phyloP scores from a whole-genome alignment of 2,113 vertebrate genomes.

The Heteronetta atricapilla region DNA sequence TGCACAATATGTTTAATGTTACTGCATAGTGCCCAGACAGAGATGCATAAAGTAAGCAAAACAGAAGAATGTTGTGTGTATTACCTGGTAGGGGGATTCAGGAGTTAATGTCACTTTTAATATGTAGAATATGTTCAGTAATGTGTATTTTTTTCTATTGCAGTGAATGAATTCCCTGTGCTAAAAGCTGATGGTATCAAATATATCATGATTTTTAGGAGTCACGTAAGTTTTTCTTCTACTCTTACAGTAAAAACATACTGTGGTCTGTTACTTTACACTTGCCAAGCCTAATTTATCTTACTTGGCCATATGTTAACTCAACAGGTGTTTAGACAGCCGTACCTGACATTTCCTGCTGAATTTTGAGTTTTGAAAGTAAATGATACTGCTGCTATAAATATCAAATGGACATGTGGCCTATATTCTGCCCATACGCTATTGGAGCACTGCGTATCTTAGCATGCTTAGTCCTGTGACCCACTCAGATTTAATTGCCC shows the following conservation, averaged over 20 bases:
- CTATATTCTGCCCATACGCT: background rate
- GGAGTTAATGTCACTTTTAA: background rate
- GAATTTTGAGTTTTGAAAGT: conserved; percentile 10
- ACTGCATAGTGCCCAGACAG: background rate
- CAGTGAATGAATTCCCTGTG: conserved; percentile 98
- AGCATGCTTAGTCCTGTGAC: background rate
- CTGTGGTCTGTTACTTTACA: background rate
- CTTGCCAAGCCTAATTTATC: conserved; percentile 10
- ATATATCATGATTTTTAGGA: conserved; percentile 99
- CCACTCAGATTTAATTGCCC: background rate
- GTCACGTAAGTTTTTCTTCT: conserved; percentile 84
- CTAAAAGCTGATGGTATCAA: conserved; percentile 98
- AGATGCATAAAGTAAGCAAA: background rate
- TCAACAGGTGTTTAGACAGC: conserved; percentile 23
- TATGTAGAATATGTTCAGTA: background rate
- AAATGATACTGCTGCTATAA: conserved; percentile 5
- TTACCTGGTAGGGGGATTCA: background rate
- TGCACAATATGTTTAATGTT: background rate
- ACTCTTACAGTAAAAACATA: background rate
- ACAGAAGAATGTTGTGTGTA: background rate
- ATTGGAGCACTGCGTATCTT: background rate
- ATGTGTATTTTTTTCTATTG: conserved; percentile 24
- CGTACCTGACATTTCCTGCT: background rate
- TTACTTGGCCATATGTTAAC: background rate
- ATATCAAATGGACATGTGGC: background rate